These are phyloP conservation scores for Ctena decussata DNA, from an alignment of 2,888 invertebrate species.

Conservation along the genomic window DNA sequence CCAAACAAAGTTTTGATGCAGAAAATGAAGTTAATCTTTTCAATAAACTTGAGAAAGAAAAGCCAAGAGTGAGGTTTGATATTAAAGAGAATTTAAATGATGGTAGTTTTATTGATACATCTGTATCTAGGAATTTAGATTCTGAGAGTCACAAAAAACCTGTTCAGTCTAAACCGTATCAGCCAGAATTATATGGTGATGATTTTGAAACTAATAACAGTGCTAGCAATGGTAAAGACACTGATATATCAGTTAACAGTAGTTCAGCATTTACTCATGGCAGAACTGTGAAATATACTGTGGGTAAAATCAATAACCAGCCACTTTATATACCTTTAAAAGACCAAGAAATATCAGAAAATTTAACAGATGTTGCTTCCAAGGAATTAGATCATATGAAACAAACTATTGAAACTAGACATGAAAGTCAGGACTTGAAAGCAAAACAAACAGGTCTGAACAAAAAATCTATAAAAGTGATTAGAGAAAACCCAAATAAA, in stretches of 20 bases:
- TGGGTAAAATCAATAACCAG: constrained; percentile 46
- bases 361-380: not conserved
- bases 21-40: constrained; percentile 1
- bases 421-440: not conserved
- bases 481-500: constrained; percentile 38
- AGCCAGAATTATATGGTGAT: constrained; percentile 63
- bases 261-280: constrained; percentile 31
- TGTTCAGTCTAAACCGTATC: constrained; percentile 58
- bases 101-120: constrained; percentile 24
- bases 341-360: not conserved
- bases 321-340: constrained; percentile 47
- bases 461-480: constrained; percentile 41
- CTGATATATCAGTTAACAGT: not conserved
- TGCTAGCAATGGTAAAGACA: constrained; percentile 6
- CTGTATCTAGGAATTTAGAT: constrained; percentile 36
- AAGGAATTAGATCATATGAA: constrained; percentile 12
- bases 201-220: constrained; percentile 36
- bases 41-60: constrained; percentile 4
- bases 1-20: constrained; percentile 9
- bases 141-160: constrained; percentile 37
- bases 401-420: constrained; percentile 1
- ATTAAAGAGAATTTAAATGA: constrained; percentile 55
- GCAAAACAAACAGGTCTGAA: not conserved
- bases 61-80: constrained; percentile 74
- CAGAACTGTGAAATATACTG: constrained; percentile 61